Evolutionary conservation across 2,113 vertebrate genomes (phyloP), one percentile per base, ranked within the genome.

Genomic region (Alligator sinensis): DNA sequence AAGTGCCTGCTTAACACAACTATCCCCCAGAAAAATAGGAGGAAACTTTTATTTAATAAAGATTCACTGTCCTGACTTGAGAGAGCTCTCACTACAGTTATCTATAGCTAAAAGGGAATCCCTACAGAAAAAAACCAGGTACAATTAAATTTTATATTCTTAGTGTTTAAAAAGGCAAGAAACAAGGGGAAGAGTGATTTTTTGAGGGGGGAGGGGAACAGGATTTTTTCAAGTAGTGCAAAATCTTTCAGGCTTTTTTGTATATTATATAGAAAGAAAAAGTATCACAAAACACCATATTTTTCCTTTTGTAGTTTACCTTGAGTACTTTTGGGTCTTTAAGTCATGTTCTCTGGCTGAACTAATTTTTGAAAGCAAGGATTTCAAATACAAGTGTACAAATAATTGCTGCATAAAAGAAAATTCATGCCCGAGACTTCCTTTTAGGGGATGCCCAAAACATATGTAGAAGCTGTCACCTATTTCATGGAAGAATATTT

Each of bases 1-100:
- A 94, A 61, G 63, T n/a, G 74, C 91, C 83, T 91, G 91, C 38
- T 68, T 88, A 87, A 81, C 74, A 11, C 16, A 83, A 77, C 72
- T 60, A 16, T 30, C 57, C 47, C 38, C 17, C 24, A 60, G 34
- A 60, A 30, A 28, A 72, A 57, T 59, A 10, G 18, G 58, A 60
- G 70, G 34, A 21, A 47, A 74, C 60, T 24, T 27, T 68, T 64
- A 38, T 81, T 55, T 72, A 11, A 14, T 34, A 47, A 72, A 59
- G 25, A 91, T 54, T 54, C 87, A 87, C 63, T 3, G 3, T 78
- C 68, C 8, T 60, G 79, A 84, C 64, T 30, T 3, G 34, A 21
- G 83, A 86, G 66, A 80, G 86, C 83, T 88, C 89, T 84, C 60
- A 61, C 94, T 34, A 84, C 54, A 60, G 60, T 70, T 87, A 80